Base-by-base conservation (phyloP, 2,113 vertebrate species). In the Ornithorhynchus anatinus region DNA sequence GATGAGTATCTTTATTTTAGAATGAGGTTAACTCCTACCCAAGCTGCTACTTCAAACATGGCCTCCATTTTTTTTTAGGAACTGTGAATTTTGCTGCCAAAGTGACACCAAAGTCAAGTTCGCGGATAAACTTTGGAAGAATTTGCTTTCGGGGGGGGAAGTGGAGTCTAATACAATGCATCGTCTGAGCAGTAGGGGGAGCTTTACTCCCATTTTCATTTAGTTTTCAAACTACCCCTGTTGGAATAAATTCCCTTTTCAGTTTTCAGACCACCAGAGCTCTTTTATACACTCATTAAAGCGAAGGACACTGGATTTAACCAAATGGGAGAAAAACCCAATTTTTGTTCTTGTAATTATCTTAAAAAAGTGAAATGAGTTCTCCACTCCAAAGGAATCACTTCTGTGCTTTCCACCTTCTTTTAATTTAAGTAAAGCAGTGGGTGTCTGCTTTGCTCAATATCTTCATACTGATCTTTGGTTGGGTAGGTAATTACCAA, bases 241-340 rank as follows among this genome's bases (percentile, higher is more conserved):
- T n/a, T 48, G 37, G 8, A 50, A 14, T 57, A 32, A 53, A 53
- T 33, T 20, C 60, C 16, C 1, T 1, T 4, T 20, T 36, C 7
- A 8, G 32, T 16, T 35, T 54, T 52, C 37, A 43, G 43, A 6
- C 32, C 59, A 32, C 29, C 53, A 22, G n/a, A 38, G 42, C 50
- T 36, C 53, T 65, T 47, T 65, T 57, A 59, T 56, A 37, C 63
- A 44, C 48, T 60, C 42, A 43, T 64, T 47, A 70, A 50, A 10
- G 53, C 8, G 12, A 38, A 16, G 39, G 27, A 63, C 25, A 43
- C 66, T n/a, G n/a, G n/a, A n/a, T n/a, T n/a, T n/a, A n/a, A n/a
- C n/a, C n/a, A n/a, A n/a, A n/a, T n/a, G n/a, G n/a, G n/a, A n/a
- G n/a, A n/a, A n/a, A 12, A 5, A 31, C 3, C 25, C 17, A 33